These are phyloP conservation scores for Scaptodrosophila lebanonensis DNA, from an alignment of 1,140 invertebrate species.

Conservation along the genomic window DNA sequence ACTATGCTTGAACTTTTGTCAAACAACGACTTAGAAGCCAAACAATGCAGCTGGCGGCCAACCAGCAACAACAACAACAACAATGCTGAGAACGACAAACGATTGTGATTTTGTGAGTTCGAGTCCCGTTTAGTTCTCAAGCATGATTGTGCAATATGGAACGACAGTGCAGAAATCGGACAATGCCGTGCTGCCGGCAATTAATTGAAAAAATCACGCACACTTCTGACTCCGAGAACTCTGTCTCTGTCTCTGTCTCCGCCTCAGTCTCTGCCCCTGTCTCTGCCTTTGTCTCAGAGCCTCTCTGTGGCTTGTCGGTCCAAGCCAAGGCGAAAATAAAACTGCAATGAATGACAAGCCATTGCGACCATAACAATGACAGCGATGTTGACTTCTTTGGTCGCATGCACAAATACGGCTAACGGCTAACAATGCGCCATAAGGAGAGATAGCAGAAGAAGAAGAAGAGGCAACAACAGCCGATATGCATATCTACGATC, in stretches of 20 bases:
- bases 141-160: slow-evolving; percentile 54
- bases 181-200: slow-evolving; percentile 46
- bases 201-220: slow-evolving; percentile 75
- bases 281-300: too few species aligned
- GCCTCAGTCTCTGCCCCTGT: too few species aligned
- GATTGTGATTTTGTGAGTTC: too few species aligned
- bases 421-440: slow-evolving; percentile 56
- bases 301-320: too few species aligned
- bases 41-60: too few species aligned
- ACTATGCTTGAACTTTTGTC: too few species aligned
- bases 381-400: slow-evolving; percentile 40
- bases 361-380: slow-evolving; percentile 46
- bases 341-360: slow-evolving; percentile 44
- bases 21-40: too few species aligned
- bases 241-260: too few species aligned
- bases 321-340: too few species aligned
- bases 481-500: background rate
- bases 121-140: too few species aligned
- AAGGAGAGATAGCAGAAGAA: slow-evolving; percentile 21
- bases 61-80: too few species aligned
- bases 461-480: slow-evolving; percentile 5
- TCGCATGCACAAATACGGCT: slow-evolving; percentile 53
- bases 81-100: too few species aligned
- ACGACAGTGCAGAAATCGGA: slow-evolving; percentile 27
- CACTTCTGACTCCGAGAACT: background rate